phyloP scores from a whole-genome alignment of 2,113 vertebrate genomes.

The Odobenus rosmarus region DNA sequence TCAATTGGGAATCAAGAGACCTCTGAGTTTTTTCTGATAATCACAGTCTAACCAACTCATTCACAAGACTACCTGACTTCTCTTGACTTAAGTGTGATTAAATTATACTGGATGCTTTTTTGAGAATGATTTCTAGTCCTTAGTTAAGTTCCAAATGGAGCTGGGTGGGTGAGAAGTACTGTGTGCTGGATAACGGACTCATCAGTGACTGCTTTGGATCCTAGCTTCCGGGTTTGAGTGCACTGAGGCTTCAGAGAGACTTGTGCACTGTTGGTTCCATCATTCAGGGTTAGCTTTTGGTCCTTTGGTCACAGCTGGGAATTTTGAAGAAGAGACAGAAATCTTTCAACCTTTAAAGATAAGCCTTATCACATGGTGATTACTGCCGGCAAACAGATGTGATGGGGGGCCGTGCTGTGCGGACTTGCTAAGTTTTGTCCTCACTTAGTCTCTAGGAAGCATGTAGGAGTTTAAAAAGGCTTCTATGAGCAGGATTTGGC shows the following conservation, averaged over 20 bases:
- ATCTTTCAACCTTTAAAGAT: constrained; percentile 65
- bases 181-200: not conserved
- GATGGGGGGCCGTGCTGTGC: not conserved
- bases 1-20: not conserved
- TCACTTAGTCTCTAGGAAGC: not conserved
- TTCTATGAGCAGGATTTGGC: not conserved
- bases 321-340: constrained; percentile 56
- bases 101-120: not conserved
- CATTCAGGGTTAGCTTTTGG: constrained; percentile 41
- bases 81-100: constrained; percentile 8
- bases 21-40: not conserved
- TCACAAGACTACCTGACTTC: not conserved
- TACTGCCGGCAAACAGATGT: not conserved
- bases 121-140: not conserved
- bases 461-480: not conserved
- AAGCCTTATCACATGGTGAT: constrained; percentile 54
- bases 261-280: not conserved
- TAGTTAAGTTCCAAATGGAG: not conserved
- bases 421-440: not conserved
- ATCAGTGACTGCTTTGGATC: not conserved
- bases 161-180: too few relatives aligned
- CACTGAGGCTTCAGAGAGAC: not conserved
- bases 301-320: constrained; percentile 4
- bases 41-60: not conserved
- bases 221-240: not conserved